Conservation (phyloP, 1,140 invertebrate genomes). For the Hylaeus anthracinus region DNA sequence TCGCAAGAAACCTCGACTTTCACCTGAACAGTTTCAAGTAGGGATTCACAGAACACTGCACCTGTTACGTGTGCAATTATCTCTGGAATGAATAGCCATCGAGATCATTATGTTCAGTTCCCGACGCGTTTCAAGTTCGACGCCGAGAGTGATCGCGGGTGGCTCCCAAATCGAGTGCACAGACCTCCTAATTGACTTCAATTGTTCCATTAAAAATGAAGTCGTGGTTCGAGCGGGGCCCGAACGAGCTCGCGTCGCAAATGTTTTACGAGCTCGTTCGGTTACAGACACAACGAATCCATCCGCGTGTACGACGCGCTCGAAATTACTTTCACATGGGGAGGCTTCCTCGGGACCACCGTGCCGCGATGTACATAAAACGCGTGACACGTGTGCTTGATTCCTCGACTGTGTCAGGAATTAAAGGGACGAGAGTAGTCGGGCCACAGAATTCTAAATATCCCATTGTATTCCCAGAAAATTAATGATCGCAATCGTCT, state of each 20-base stretch:
- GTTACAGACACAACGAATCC: neutral
- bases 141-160: neutral
- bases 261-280: slow-evolving; percentile 22
- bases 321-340: slow-evolving; percentile 5
- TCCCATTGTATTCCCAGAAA: no score
- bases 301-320: neutral
- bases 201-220: slow-evolving; percentile 63
- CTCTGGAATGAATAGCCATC: neutral
- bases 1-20: no score
- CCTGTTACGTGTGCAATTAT: slow-evolving; percentile 1
- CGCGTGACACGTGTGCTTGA: neutral
- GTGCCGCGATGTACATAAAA: neutral
- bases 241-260: slow-evolving; percentile 2
- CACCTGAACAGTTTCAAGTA: neutral
- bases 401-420: neutral
- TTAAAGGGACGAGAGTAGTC: neutral
- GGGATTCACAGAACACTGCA: no score
- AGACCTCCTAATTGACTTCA: slow-evolving; percentile 52
- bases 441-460: no score
- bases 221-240: slow-evolving; percentile 1
- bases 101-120: neutral
- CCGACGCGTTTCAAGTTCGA: neutral
- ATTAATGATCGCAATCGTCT: no score
- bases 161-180: slow-evolving; percentile 17
- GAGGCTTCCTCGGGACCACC: neutral